Evolutionary conservation across 2,113 vertebrate genomes (phyloP).

Genomic region (Aleadryas rufinucha): DNA sequence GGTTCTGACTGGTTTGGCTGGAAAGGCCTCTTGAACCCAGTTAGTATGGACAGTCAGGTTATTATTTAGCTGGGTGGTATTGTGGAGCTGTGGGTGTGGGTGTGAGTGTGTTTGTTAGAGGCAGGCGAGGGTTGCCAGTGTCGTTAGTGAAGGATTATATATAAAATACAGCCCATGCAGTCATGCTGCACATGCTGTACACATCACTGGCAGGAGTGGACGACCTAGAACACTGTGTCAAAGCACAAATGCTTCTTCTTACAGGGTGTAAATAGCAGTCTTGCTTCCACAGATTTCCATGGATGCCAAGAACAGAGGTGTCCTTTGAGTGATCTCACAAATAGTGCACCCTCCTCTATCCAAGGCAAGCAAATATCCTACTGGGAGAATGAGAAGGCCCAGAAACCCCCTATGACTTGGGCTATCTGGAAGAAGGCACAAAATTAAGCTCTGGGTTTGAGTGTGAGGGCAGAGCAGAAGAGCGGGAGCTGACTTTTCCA

Average conservation of each 20-base stretch:
- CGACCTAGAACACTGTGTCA: not conserved
- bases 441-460: not conserved
- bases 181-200: not conserved
- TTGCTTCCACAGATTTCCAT: not conserved
- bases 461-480: not conserved
- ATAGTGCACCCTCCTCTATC: not conserved
- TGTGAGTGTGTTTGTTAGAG: conserved; percentile 1
- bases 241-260: not conserved
- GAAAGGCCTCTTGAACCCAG: not conserved
- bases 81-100: not conserved
- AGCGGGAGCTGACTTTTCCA: not conserved
- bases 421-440: not conserved
- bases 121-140: not conserved
- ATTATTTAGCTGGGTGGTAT: not conserved
- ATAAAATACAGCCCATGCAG: not conserved
- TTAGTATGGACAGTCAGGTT: not conserved
- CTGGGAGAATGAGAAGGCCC: not conserved
- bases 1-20: not conserved
- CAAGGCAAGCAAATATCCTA: not conserved
- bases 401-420: not conserved
- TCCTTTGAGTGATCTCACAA: not conserved
- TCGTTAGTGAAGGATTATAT: not conserved
- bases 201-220: not conserved
- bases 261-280: not conserved
- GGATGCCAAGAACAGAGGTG: not conserved